Base-by-base conservation (phyloP, 2,797 vertebrate genomes). In the Lepidocolaptes lacrymiger region DNA sequence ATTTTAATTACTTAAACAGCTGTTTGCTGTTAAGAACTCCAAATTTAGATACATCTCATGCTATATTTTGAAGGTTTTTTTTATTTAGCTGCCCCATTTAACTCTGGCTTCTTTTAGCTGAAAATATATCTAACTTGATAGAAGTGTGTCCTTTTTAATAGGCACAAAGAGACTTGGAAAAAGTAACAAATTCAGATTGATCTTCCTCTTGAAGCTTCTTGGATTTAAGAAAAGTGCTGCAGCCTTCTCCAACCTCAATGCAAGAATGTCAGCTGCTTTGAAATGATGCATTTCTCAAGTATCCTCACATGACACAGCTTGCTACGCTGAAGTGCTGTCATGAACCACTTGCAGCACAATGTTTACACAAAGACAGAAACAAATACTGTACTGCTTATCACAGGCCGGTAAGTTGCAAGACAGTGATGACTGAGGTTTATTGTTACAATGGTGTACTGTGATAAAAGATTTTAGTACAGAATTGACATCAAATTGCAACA, bases 351-450 rank as follows among this genome's bases (percentile, higher is more conserved):
- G 88, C 85, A 7, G 73, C 66, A 71, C 24, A 81, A 55, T 84
- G 91, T 97, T 97, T 94, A 94, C 69, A 91, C 81, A 91, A 85
- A 92, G 82, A 66, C 73, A 96, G 79, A 91, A 95, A 93, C 78
- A 95, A 94, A 91, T 73, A 85, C 82, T 30, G 34, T 27, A 48
- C 58, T 48, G 74, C 83, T 92, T 91, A 91, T 79, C 92, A 43
- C 37, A 96, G 56, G 22, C 84, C 91, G 61, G 26, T 85, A 93
- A 88, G 39, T 67, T 93, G 64, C 91, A 81, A 94, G 69, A 94
- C 62, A 82, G 80, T 18, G 76, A 92, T 88, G 91, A 86, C 79
- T 84, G 75, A 92, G 32, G 62, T 66, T 94, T 78, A 84, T 73
- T 92, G 48, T 81, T 91, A 91, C 41, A 95, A 37, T 49, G 28